These are phyloP conservation scores for Drosophila differens DNA, from an alignment of 2,888 invertebrate genomes.

Conservation along the genomic window DNA sequence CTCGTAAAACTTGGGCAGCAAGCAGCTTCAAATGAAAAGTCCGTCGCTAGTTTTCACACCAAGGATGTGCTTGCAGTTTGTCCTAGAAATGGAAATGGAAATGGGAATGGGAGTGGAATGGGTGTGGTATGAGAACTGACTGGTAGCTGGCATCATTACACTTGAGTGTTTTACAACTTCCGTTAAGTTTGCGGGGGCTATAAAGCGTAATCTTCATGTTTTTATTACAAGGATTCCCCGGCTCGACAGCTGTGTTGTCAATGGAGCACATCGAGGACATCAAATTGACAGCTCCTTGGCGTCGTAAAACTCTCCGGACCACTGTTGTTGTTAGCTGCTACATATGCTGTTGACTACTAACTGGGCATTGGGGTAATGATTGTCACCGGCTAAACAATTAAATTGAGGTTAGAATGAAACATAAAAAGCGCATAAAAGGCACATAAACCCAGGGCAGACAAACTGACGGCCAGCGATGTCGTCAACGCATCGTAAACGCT, in stretches of 20 bases:
- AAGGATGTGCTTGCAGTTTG: conserved; percentile 3
- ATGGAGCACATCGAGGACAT: conserved; percentile 71
- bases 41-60: conserved; percentile 74
- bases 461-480: conserved; percentile 52
- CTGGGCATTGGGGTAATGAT: conserved; percentile 81
- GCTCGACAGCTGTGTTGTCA: conserved; percentile 66
- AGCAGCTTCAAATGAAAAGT: conserved; percentile 51
- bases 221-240: conserved; percentile 63
- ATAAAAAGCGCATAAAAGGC: conserved; percentile 85
- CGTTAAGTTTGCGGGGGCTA: conserved; percentile 69
- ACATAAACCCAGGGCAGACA: conserved; percentile 78
- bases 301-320: conserved; percentile 67
- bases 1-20: conserved; percentile 57
- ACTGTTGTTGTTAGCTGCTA: conserved; percentile 50
- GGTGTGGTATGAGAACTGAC: not conserved
- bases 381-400: conserved; percentile 86
- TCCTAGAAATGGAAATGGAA: not conserved
- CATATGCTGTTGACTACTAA: conserved; percentile 39
- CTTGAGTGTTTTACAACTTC: conserved; percentile 84
- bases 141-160: conserved; percentile 71
- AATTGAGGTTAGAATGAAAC: conserved; percentile 85
- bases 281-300: conserved; percentile 80
- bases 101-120: not conserved
- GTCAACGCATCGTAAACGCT: conserved; percentile 82
- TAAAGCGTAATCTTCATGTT: conserved; percentile 82